Evolutionary conservation across 2,113 vertebrate species (phyloP).

Genomic region (Plecturocebus donacophilus): DNA sequence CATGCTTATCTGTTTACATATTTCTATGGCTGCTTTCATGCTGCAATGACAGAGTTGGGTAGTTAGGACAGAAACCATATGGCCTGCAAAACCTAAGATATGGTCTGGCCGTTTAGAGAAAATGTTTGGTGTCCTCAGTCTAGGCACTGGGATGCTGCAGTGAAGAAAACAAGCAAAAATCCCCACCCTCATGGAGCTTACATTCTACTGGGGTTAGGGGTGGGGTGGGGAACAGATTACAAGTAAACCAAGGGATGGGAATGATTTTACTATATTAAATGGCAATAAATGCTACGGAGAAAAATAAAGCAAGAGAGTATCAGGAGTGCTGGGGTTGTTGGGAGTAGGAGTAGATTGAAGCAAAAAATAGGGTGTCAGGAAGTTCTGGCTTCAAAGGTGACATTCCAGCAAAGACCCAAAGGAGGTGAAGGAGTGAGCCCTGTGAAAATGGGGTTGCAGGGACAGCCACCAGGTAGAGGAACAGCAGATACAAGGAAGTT

Average conservation of each 20-base stretch:
- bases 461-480: not conserved
- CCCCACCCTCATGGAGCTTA: not conserved
- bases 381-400: not conserved
- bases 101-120: not conserved
- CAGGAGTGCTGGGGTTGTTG: not conserved
- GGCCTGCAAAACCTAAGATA: not conserved
- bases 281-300: not conserved
- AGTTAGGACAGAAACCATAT: not conserved
- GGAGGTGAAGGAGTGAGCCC: not conserved
- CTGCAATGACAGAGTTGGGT: not conserved
- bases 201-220: not conserved
- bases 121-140: not conserved
- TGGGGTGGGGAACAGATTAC: not conserved
- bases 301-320: not conserved
- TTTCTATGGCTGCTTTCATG: not conserved
- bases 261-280: not conserved
- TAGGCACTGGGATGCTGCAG: not conserved
- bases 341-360: not conserved
- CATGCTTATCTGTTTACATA: not conserved
- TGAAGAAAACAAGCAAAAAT: not conserved
- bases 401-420: not conserved
- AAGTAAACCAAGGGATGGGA: not conserved
- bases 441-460: rapidly evolving
- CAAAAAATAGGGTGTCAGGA: not conserved
- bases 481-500: not conserved